A percentile compares a stretch with the other conserved stretches of the same genome.
Conservation (phyloP, 2,797 vertebrate genomes). For the Denticeps clupeoides region DNA sequence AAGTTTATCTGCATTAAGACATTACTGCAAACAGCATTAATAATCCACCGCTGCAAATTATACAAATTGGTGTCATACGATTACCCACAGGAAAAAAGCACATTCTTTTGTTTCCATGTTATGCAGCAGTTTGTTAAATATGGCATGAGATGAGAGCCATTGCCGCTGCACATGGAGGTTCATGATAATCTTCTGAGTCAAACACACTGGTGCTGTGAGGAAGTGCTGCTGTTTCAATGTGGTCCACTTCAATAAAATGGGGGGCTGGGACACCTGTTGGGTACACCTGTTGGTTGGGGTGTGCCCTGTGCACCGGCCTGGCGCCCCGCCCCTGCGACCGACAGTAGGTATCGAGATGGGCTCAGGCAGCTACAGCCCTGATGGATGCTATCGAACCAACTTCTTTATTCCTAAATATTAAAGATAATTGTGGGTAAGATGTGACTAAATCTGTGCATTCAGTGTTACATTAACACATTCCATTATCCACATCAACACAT, state of each 20-base stretch:
- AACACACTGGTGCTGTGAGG: not conserved
- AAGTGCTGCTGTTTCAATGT: not conserved
- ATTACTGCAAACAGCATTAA: conserved; percentile 2
- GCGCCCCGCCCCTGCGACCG: no score
- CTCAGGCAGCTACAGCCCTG: no score
- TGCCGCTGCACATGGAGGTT: conserved; percentile 2
- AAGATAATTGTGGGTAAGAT: no score
- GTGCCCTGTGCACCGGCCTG: no score
- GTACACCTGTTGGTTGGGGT: no score
- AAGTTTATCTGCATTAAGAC: conserved; percentile 1
- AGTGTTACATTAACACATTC: no score
- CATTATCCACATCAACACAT: no score
- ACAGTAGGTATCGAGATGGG: no score
- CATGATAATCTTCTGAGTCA: not conserved
- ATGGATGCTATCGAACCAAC: no score
- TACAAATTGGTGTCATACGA: conserved; percentile 8
- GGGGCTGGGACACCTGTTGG: no score
- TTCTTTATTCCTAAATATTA: not conserved
- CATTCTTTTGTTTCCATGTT: not conserved
- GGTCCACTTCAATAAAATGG: no score
- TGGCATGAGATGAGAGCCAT: not conserved
- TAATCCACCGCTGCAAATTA: conserved; percentile 10
- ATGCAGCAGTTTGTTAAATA: not conserved
- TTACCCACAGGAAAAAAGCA: conserved; percentile 13
- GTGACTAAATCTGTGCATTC: no score